Evolutionary conservation across 2,113 vertebrate species (phyloP).

Genomic region (Leuciscus idus): DNA sequence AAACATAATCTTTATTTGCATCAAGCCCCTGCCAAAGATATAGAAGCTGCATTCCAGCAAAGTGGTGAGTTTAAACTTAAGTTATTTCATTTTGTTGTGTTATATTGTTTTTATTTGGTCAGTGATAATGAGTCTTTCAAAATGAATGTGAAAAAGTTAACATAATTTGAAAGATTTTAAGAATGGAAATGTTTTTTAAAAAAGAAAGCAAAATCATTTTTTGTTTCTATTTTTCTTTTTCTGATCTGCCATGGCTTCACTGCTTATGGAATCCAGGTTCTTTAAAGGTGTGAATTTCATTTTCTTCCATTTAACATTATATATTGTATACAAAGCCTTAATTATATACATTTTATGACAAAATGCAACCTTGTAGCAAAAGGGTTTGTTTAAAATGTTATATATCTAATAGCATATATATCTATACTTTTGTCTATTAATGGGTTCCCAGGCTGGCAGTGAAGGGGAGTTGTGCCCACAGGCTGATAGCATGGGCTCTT

Average conservation of each 20-base stretch:
- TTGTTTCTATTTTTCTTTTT: conserved; percentile 26
- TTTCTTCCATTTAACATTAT: background rate
- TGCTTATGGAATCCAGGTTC: conserved; percentile 50
- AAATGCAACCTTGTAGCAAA: background rate
- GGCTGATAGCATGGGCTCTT: conserved; percentile 61
- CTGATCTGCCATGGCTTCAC: background rate
- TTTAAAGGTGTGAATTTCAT: conserved; percentile 64
- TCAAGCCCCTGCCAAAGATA: conserved; percentile 79
- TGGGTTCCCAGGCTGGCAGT: conserved; percentile 74
- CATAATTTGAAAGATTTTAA: background rate
- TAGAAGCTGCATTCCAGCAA: conserved; percentile 69
- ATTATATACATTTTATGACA: background rate
- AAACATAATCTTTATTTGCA: conserved; percentile 31
- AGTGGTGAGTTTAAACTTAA: conserved; percentile 61
- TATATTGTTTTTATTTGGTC: background rate
- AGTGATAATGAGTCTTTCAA: background rate
- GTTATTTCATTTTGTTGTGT: background rate
- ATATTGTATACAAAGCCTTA: background rate
- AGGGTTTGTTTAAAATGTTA: background rate
- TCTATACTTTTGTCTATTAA: background rate
- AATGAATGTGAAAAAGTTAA: background rate
- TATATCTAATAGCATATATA: background rate
- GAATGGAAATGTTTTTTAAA: background rate
- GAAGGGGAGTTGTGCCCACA: conserved; percentile 76
- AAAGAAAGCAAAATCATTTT: background rate